These are phyloP conservation scores for Xenopus laevis DNA, from an alignment of 2,113 vertebrate species.

Conservation along the genomic window DNA sequence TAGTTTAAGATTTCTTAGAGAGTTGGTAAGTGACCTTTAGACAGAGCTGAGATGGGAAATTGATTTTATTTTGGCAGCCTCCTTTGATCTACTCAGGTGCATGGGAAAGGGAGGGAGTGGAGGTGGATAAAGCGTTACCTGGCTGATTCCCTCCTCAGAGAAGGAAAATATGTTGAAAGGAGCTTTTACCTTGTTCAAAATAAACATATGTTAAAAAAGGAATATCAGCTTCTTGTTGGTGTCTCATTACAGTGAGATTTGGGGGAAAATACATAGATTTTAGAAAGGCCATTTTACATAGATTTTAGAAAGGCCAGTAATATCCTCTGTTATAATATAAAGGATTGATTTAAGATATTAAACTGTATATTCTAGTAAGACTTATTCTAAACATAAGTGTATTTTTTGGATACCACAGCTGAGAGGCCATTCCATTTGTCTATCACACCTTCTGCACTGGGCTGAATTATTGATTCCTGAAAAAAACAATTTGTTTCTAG, in stretches of 20 bases:
- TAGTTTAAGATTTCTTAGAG: no score
- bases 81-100: conserved; percentile 46
- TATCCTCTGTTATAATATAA: no score
- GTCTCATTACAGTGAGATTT: no score
- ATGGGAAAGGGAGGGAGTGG: conserved; percentile 29
- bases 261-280: no score
- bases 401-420: background rate
- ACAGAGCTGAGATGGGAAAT: conserved; percentile 40
- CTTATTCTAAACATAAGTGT: no score
- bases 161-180: background rate
- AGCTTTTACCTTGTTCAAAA: no score
- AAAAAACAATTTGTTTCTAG: background rate
- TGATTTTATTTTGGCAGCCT: conserved; percentile 48
- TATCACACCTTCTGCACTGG: background rate
- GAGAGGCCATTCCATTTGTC: background rate
- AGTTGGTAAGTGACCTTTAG: conserved; percentile 42
- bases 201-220: no score
- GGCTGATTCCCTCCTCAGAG: conserved; percentile 12
- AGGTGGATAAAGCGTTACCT: background rate
- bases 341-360: no score
- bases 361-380: no score
- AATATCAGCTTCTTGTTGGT: no score
- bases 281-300: no score
- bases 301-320: no score
- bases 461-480: background rate